phyloP scores from a whole-genome alignment of 2,888 invertebrate species.

The Nysson spinosus region DNA sequence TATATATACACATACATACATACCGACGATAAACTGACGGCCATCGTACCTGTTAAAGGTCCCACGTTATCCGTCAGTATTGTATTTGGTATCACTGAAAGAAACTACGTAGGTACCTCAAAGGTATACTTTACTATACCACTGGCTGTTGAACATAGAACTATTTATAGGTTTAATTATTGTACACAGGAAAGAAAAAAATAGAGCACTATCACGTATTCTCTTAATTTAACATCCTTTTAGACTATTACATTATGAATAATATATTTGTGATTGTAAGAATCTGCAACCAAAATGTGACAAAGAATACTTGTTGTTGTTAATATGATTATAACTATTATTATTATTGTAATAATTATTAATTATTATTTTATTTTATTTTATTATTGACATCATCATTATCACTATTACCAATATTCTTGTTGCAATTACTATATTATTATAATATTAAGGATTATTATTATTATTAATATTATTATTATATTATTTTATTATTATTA shows the following conservation, averaged over 20 bases:
- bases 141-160: slow-evolving; percentile 78
- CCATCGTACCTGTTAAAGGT: slow-evolving; percentile 21
- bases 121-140: slow-evolving; percentile 77
- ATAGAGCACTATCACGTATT: slow-evolving; percentile 75
- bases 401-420: slow-evolving; percentile 71
- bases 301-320: slow-evolving; percentile 77
- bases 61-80: slow-evolving; percentile 67
- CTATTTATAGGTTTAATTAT: slow-evolving; percentile 77
- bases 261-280: slow-evolving; percentile 78
- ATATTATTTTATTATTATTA: slow-evolving; percentile 68
- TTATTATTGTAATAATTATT: slow-evolving; percentile 65
- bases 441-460: slow-evolving; percentile 64
- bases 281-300: slow-evolving; percentile 78
- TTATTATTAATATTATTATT: slow-evolving; percentile 65
- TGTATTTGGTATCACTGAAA: slow-evolving; percentile 74
- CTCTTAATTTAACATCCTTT: slow-evolving; percentile 75
- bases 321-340: slow-evolving; percentile 76
- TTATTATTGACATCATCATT: slow-evolving; percentile 67
- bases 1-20: slow-evolving; percentile 29
- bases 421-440: slow-evolving; percentile 73
- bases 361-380: slow-evolving; percentile 64
- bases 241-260: slow-evolving; percentile 75
- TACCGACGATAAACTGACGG: slow-evolving; percentile 48
- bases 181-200: slow-evolving; percentile 71
- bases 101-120: slow-evolving; percentile 77